These are phyloP conservation scores for Podarcis cretensis DNA, from an alignment of 2,113 vertebrate species.

Conservation along the genomic window DNA sequence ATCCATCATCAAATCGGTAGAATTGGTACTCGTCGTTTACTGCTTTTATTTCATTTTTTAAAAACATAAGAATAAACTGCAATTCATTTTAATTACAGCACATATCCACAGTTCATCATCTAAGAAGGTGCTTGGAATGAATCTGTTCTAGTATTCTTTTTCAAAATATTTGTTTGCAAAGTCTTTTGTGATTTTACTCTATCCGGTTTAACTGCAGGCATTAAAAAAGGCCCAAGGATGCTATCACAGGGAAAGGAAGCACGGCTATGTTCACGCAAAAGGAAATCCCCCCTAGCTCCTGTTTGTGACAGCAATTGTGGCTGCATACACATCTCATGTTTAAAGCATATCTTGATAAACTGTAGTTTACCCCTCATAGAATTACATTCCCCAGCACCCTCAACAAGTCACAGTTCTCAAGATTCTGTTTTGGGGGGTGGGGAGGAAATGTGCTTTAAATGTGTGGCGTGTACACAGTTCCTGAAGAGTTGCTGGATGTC, in stretches of 20 bases:
- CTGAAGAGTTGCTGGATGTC: neutral
- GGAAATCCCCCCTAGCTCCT: neutral
- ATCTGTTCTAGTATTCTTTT: neutral
- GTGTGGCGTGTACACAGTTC: no score
- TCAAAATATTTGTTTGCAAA: neutral
- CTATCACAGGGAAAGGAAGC: neutral
- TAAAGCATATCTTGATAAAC: no score
- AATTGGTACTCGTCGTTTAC: neutral
- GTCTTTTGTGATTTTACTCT: neutral
- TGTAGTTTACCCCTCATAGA: no score
- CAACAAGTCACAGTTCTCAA: no score
- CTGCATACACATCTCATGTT: no score
- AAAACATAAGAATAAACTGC: neutral
- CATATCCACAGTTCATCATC: neutral
- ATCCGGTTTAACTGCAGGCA: neutral
- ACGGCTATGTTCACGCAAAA: neutral
- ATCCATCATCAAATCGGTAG: neutral
- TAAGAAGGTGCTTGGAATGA: neutral
- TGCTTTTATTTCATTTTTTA: neutral
- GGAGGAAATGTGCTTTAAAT: no score
- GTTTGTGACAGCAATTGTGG: neutral
- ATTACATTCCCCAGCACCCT: no score
- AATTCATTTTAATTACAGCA: neutral
- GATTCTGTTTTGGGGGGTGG: no score
- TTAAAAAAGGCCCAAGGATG: neutral